Base-by-base conservation (phyloP, 1,140 invertebrate species). In the Procambarus virginalis region DNA sequence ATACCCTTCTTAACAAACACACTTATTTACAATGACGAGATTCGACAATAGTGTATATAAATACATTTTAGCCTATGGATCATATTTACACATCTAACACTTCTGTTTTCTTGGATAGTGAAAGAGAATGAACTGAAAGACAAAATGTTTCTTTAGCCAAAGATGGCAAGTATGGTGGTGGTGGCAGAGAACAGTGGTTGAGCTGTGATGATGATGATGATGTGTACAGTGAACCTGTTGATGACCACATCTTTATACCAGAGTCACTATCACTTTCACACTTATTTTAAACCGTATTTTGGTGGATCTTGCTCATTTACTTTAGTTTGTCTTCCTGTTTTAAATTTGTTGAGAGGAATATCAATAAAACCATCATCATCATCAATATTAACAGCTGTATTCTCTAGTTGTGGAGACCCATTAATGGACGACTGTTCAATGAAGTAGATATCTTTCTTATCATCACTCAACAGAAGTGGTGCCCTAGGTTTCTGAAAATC, bases 401-500 rank as follows among this genome's bases (percentile, higher is more conserved):
- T 76, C n/a, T 82, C 80, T 45, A n/a, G 45, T 48, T 76, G 48
- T 60, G 49, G 2, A 51, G 68, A 73, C 45, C 48, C 68, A 9
- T 64, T 64, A 12, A 46, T 46, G 34, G 17, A 20, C 45, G 64
- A 46, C 14, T 68, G 34, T 45, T 79, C 77, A 79, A 79, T 83
- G 55, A 89, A 76, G 55, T 81, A 81, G 6, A 89, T 77, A 22
- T 51, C 48, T 45, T 77, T 64, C 12, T 82, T 68, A 79, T 89
- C 86, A 49, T 83, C 73, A 22, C 86, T 76, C 3, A 89, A 60
- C 68, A 89, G 46, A 17, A 89, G 60, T 10, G 86, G 86, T 34
- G 86, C 64, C 58, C 86, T 82, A n/a, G 86, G 86, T 73, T 51
- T 81, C 51, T 89, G 86, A n/a, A 89, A 83, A 79, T 89, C 86